Base-by-base conservation (phyloP, 64 coral and sea anemone species). In the Montipora capricornis region DNA sequence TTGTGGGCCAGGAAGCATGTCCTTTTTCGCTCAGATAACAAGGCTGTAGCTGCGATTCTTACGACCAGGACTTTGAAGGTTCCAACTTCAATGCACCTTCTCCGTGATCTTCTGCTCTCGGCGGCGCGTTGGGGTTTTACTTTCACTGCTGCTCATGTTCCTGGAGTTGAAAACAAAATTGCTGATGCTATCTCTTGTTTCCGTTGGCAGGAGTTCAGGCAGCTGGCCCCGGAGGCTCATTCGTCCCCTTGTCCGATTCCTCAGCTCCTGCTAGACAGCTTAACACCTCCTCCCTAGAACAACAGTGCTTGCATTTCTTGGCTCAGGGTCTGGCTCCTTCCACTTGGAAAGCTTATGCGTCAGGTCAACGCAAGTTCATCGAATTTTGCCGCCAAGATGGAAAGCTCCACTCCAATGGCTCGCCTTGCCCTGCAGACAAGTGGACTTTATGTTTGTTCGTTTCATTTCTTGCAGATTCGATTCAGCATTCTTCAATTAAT, bases 131-230 rank as follows among this genome's bases (percentile, higher is more conserved):
- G 46, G 5, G 64, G 75, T n/a, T 92, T 92, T 74, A 80, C 78
- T 52, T 60, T 84, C 68, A n/a, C 89, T 14, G 74, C 88, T 11
- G n/a, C 44, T 16, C 76, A 90, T 49, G 46, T 90, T 16, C 73
- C 74, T 9, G 89, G 89, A 14, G 49, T 44, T 50, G 17, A 80
- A 60, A 91, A 91, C 77, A 14, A n/a, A 8, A 69, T 91, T 17
- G 89, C 89, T 91, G 89, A 91, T 47, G 89, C 89, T 8, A 53
- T 53, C 51, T 53, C 52, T 55, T 3, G 52, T 55, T 55, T 55
- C 52, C 0, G 52, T 55, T 55, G 52, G 52, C 52, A 55, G 52
- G 52, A 55, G 52, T 55, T 55, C 52, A 55, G 52, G 52, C 52
- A 55, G 52, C 52, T 55, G 52, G 52, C 52, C 10, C 52, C 3